Evolutionary conservation across 1,140 invertebrate genomes (phyloP), one percentile per base, ranked within the genome.

Genomic region (Diorhabda elongata): DNA sequence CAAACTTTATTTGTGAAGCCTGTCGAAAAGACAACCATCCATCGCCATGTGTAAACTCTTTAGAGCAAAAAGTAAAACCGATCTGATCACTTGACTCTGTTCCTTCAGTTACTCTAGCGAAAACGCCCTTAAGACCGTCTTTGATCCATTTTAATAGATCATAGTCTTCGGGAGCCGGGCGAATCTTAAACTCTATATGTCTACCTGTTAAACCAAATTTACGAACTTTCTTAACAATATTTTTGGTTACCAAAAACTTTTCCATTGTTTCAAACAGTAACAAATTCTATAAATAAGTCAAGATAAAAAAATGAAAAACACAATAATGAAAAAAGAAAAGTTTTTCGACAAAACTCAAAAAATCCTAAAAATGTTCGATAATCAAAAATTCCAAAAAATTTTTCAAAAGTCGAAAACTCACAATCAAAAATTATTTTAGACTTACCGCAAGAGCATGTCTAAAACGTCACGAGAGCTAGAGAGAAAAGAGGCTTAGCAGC

Each of bases 41-140:
- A n/a, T 56, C 6, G 6, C 52, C 52, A 56, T 2, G 6, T n/a
- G 6, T 56, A 7, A 6, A 56, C 52, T 56, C 52, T 56, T 56
- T 56, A 6, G 52, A 56, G n/a, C 52, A 26, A 26, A 26, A 26
- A 26, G 26, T 26, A 26, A 26, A 26, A 26, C 26, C 26, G 26
- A 26, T 26, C n/a, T 56, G 52, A 56, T 56, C 52, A n/a, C 41
- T 62, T 43, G 61, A 44, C 44, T 62, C 61, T 62, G 61, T 62
- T 43, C 61, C 61, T 44, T 44, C 9, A 6, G 44, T 62, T 44
- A 42, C 61, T 44, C 42, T 62, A 6, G 6, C 8, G 5, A 62
- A n/a, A 62, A 62, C 44, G 44, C 42, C 61, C 42, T 44, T 45
- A 43, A 62, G 11, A 56, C 52, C n/a, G 52, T n/a, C n/a, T 56